Evolutionary conservation across 2,113 vertebrate genomes (phyloP), one percentile per base, ranked within the genome.

Genomic region (Kobus ellipsiprymnus): DNA sequence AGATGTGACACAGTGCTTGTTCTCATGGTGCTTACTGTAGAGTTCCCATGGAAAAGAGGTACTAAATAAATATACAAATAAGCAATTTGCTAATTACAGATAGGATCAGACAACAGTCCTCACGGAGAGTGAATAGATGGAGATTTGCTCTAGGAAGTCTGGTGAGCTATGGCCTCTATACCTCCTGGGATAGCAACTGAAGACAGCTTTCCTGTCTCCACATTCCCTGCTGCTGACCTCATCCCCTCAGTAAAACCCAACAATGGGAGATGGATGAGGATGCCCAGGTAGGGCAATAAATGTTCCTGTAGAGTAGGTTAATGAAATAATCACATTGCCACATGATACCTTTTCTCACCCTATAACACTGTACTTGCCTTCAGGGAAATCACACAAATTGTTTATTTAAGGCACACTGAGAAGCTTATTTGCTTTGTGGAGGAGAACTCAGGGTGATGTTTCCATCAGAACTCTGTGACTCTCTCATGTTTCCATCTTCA

Each of bases 161-260:
- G 40, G 33, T 30, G 87, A 94, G 52, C 74, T 29, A 16, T 64
- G 15, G 8, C 60, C 36, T 93, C 84, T 57, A 5, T 5, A 17
- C 4, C 64, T 77, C 30, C 78, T 88, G 90, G 29, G 62, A 80
- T 48, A 84, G 87, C 55, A 82, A 10, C 85, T 92, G 85, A 78
- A 95, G 93, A 52, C 0, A 7, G 46, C 77, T 71, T 95, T 94
- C 82, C 64, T 62, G 14, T 62, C 85, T 87, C 80, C 25, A 59
- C 95, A 77, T 96, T 97, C 77, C 71, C 94, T 91, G 40, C 82
- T 46, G 36, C 86, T 97, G 97, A 97, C 57, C 44, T 96, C 98
- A 98, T 44, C 62, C 78, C 59, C 78, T 74, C 82, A 84, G 95
- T 36, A 91, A 91, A 81, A 74, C 83, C 93, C 85, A 84, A 88